Base-by-base conservation (phyloP, 2,888 invertebrate species). In the Strigamia crassipes region DNA sequence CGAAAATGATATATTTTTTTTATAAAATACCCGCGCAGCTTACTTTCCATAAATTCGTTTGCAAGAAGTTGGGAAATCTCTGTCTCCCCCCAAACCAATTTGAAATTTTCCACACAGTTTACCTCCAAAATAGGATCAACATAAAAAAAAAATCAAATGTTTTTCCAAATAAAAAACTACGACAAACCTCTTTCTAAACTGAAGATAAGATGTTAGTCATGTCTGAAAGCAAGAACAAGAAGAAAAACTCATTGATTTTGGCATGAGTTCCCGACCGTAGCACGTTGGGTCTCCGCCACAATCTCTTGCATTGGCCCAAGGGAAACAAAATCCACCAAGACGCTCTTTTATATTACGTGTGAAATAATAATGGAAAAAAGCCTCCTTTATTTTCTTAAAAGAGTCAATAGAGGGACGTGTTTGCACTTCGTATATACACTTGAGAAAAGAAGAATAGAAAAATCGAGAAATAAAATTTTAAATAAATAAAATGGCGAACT, bases 231-330 rank as follows among this genome's bases (percentile, higher is more conserved):
- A 73, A 73, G 31, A 73, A 73, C 73, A 73, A 73, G 13, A 15
- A 66, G 73, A 73, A 73, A 73, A 73, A 73, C 27, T 73, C 73
- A 73, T 73, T 73, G 73, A 73, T 73, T 73, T 73, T 73, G 73
- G 73, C 73, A 73, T 73, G 73, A 73, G 73, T 73, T 27, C 73
- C 73, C 73, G 73, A 73, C 73, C 73, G 73, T 73, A 27, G 73
- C 73, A 73, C 73, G 73, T 73, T 73, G 73, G 73, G 73, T 73
- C 73, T 27, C 73, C 73, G 73, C 73, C 73, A 73, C 73, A 73
- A 73, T 73, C 73, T 73, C 73, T 73, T 27, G n/a, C 73, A 31
- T 73, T 73, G 73, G 73, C 73, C 73, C 73, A 73, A 73, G 73
- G 73, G 73, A 73, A 73, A 73, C 73, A 73, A 73, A 73, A 73